A percentile compares a stretch with the other conserved stretches of the same genome.
phyloP scores from a whole-genome alignment of 2,797 vertebrate genomes.

The Macropodus opercularis region DNA sequence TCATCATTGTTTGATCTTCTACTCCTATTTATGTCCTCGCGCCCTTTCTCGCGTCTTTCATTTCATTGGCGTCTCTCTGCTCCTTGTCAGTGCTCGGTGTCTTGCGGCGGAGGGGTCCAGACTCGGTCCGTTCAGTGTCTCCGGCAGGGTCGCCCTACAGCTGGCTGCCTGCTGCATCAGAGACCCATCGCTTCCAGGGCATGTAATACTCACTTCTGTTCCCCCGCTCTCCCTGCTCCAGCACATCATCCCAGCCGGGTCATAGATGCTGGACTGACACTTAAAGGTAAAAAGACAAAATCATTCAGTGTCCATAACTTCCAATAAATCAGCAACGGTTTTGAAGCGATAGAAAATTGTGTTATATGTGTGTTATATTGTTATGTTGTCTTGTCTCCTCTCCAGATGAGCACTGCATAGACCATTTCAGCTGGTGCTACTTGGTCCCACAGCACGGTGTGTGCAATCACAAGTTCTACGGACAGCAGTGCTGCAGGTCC shows the following conservation, averaged over 20 bases:
- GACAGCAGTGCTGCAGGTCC: conserved; percentile 94
- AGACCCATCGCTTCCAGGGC: conserved; percentile 88
- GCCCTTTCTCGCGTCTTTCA: not conserved
- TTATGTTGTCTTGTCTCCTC: no score
- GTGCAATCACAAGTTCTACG: conserved; percentile 97
- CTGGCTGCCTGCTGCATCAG: conserved; percentile 86
- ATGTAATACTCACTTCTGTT: conserved; percentile 96
- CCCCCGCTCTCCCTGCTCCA: conserved; percentile 63
- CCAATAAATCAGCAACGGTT: no score
- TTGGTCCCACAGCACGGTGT: conserved; percentile 95
- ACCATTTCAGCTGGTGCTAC: conserved; percentile 94
- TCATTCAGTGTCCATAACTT: no score
- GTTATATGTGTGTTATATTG: no score
- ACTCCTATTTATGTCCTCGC: conserved; percentile 36
- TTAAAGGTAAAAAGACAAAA: conserved; percentile 56
- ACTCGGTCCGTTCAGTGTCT: conserved; percentile 89
- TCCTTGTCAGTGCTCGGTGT: conserved; percentile 88
- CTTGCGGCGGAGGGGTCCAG: conserved; percentile 96
- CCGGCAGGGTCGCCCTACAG: conserved; percentile 85
- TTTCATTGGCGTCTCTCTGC: conserved; percentile 13
- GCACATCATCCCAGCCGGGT: conserved; percentile 45
- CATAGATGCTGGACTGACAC: conserved; percentile 37
- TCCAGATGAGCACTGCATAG: conserved; percentile 88
- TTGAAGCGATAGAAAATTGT: no score
- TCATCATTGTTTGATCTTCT: conserved; percentile 26